These are phyloP conservation scores for Stenchaetothrips biformis DNA, from an alignment of 2,888 invertebrate species.

Conservation along the genomic window DNA sequence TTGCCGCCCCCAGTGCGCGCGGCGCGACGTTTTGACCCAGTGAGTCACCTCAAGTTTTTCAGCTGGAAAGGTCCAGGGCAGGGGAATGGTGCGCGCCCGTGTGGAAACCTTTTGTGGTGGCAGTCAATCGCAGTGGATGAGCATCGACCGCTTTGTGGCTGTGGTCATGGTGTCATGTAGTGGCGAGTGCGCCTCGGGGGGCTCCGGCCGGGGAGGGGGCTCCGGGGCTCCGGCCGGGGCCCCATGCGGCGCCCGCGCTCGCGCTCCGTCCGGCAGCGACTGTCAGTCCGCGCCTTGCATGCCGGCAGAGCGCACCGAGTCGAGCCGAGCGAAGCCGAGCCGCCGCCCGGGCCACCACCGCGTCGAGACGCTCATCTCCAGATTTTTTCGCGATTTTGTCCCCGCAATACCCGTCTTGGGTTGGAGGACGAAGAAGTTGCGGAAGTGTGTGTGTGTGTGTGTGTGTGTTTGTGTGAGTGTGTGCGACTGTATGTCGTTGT, in stretches of 20 bases:
- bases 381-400: neutral
- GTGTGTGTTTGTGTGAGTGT: neutral
- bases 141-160: too few species aligned
- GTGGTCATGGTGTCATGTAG: too few species aligned
- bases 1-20: too few species aligned
- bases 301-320: neutral
- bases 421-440: neutral
- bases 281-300: neutral
- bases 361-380: neutral
- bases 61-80: too few species aligned
- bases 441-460: neutral
- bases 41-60: too few species aligned
- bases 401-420: too few species aligned
- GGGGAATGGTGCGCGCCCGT: too few species aligned
- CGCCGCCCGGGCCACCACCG: neutral
- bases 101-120: too few species aligned
- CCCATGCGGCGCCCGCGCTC: neutral
- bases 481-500: neutral
- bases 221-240: neutral
- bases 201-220: neutral
- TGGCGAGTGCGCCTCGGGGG: neutral
- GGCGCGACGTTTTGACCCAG: too few species aligned
- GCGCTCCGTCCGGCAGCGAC: neutral
- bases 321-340: neutral
- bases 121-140: too few species aligned